Conservation (phyloP, 2,888 invertebrate species). For the Eristalis pertinax region DNA sequence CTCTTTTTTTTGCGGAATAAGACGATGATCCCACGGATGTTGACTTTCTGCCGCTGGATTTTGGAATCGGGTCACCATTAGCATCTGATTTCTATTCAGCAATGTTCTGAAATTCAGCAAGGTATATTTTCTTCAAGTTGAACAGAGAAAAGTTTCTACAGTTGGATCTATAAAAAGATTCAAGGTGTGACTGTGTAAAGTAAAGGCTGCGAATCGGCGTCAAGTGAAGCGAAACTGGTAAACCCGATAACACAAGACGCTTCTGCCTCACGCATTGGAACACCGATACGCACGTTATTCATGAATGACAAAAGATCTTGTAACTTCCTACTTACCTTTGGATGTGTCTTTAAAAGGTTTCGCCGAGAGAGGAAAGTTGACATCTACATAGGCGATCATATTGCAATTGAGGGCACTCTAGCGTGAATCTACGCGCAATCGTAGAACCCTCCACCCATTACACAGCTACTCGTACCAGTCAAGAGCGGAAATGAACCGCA, state of each 20-base stretch:
- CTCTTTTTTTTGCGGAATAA: too few relatives aligned
- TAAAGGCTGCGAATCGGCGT: not conserved
- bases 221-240: not conserved
- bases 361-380: not conserved
- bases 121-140: too few relatives aligned
- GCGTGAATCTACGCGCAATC: slow-evolving; percentile 26
- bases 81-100: too few relatives aligned
- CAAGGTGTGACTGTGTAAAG: too few relatives aligned
- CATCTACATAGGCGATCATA: slow-evolving; percentile 1
- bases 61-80: too few relatives aligned
- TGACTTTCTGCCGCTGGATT: too few relatives aligned
- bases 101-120: too few relatives aligned
- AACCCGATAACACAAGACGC: not conserved
- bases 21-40: too few relatives aligned
- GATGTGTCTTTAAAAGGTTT: not conserved
- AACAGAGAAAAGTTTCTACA: too few relatives aligned
- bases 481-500: slow-evolving; percentile 51
- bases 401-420: slow-evolving; percentile 12
- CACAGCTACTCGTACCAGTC: not conserved
- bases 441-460: slow-evolving; percentile 17
- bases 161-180: too few relatives aligned
- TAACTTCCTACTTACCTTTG: not conserved
- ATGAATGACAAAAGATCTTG: not conserved
- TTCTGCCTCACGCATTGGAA: not conserved
- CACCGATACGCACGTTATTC: not conserved